Conservation (phyloP, 2,888 invertebrate genomes). For the Eupithecia vulgata region DNA sequence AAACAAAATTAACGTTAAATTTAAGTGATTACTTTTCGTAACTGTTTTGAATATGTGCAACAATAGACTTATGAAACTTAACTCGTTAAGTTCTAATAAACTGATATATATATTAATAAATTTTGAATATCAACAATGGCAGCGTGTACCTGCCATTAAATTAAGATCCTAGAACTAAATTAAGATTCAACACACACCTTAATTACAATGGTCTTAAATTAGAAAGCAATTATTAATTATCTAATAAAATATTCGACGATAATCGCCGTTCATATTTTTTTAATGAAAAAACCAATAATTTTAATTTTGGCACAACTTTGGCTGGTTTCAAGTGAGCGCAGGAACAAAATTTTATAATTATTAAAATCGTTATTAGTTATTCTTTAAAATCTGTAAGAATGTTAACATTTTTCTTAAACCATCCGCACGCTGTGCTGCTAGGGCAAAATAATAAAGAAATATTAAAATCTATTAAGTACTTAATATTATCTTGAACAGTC, state of each 20-base stretch:
- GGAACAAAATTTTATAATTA: not conserved
- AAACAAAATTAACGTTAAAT: too few species aligned
- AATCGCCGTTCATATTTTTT: not conserved
- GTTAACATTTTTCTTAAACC: not conserved
- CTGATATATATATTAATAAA: slow-evolving; percentile 14
- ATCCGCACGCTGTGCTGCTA: not conserved
- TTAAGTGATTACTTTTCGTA: too few species aligned
- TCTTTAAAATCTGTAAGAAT: not conserved
- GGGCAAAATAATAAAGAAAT: not conserved
- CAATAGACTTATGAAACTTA: too few species aligned
- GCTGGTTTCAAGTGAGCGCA: not conserved
- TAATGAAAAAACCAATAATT: slow-evolving; percentile 9
- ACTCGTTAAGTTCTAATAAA: too few species aligned
- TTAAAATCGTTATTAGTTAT: not conserved
- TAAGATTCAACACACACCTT: slow-evolving; percentile 4
- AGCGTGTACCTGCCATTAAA: not conserved
- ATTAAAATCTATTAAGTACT: not conserved
- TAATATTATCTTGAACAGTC: not conserved
- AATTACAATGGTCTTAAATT: not conserved
- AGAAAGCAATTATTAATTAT: not conserved
- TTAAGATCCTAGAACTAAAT: too few species aligned
- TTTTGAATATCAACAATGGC: slow-evolving; percentile 23
- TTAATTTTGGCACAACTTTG: slow-evolving; percentile 17
- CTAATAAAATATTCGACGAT: not conserved
- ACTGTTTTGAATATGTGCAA: too few species aligned